phyloP scores from a whole-genome alignment of 1,140 invertebrate species.

The Antheraea pernyi region DNA sequence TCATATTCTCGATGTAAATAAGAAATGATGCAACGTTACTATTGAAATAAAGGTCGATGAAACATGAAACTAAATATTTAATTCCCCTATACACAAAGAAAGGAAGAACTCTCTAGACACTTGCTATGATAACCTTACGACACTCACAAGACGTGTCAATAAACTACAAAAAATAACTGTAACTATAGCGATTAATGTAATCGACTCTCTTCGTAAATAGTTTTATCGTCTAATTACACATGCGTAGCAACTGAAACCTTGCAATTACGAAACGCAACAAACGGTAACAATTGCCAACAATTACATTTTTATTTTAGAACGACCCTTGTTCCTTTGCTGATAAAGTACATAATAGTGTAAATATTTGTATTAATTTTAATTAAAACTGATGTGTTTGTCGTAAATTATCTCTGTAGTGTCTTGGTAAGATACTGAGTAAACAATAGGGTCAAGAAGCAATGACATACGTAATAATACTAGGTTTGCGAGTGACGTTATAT shows the following conservation, averaged over 20 bases:
- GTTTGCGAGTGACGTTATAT: constrained; percentile 24
- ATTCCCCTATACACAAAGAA: background rate
- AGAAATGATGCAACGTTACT: background rate
- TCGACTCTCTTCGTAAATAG: background rate
- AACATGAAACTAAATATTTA: background rate
- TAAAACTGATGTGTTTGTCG: constrained; percentile 13
- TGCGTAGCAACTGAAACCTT: constrained; percentile 18
- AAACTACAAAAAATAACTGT: background rate
- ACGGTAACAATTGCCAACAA: constrained; percentile 17
- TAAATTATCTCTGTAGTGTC: constrained; percentile 15
- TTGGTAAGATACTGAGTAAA: constrained; percentile 22
- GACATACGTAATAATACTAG: constrained; percentile 27
- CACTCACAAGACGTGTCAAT: background rate
- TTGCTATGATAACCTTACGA: background rate
- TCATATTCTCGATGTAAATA: too few species aligned
- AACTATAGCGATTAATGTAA: background rate
- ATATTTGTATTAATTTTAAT: background rate
- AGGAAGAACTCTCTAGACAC: background rate
- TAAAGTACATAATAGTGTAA: constrained; percentile 12
- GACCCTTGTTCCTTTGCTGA: constrained; percentile 13
- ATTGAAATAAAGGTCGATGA: background rate
- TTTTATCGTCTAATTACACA: constrained; percentile 7
- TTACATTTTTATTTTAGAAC: constrained; percentile 8
- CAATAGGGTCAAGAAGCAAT: constrained; percentile 35
- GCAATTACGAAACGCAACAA: constrained; percentile 25